Conservation (phyloP, 1,140 invertebrate species). For the Pseudachorutes palmiensis region DNA sequence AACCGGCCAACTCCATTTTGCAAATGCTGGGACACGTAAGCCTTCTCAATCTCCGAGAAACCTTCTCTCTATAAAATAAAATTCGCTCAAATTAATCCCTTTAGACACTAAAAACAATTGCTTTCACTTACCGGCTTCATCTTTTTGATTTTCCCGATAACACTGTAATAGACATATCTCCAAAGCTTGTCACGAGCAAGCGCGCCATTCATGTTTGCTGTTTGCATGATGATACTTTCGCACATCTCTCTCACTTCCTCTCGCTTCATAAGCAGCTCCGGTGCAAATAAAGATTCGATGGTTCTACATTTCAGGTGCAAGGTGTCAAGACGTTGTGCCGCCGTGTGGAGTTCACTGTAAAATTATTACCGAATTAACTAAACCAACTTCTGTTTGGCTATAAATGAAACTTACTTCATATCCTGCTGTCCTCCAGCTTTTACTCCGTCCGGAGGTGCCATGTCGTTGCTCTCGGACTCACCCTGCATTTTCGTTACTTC, state of each 20-base stretch:
- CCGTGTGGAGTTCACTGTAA: constrained; percentile 3
- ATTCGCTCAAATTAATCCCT: constrained; percentile 4
- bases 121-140: constrained; percentile 23
- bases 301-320: constrained; percentile 20
- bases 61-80: constrained; percentile 18
- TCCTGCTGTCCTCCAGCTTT: too few species aligned
- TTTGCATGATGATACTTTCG: constrained; percentile 18
- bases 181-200: constrained; percentile 28
- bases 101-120: constrained; percentile 6
- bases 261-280: constrained; percentile 21
- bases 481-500: background rate
- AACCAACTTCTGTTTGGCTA: too few species aligned
- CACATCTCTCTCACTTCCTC: constrained; percentile 22
- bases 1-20: constrained; percentile 24
- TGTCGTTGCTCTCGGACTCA: background rate
- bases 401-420: too few species aligned
- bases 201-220: constrained; percentile 13
- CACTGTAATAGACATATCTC: constrained; percentile 29
- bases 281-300: constrained; percentile 26
- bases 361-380: too few species aligned
- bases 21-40: constrained; percentile 25
- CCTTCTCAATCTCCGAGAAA: constrained; percentile 15
- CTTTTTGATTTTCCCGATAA: constrained; percentile 18
- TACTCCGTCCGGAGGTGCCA: background rate
- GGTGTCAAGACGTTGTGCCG: constrained; percentile 14